Conservation (phyloP, 2,888 invertebrate species). For the Callyntrura guangdongensis region DNA sequence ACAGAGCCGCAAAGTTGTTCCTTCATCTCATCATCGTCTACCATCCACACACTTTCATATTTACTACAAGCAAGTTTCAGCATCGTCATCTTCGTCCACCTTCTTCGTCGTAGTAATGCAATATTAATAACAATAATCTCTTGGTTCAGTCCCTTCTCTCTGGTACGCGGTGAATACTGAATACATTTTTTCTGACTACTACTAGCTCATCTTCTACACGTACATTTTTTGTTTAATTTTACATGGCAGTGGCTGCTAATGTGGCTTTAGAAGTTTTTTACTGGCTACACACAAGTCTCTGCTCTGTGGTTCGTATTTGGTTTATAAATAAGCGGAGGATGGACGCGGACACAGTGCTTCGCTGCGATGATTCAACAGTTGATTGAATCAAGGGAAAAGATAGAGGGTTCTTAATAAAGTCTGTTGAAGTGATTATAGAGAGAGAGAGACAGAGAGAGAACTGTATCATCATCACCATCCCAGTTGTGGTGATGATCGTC, state of each 20-base stretch:
- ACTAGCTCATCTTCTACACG: neutral
- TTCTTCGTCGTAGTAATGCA: neutral
- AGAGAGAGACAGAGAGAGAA: neutral
- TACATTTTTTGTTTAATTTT: slow-evolving; percentile 13
- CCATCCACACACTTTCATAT: neutral
- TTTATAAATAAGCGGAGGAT: slow-evolving; percentile 8
- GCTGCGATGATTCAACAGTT: slow-evolving; percentile 71
- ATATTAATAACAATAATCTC: slow-evolving; percentile 9
- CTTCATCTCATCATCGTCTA: slow-evolving; percentile 24
- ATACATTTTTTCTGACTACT: slow-evolving; percentile 1
- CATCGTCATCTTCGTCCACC: slow-evolving; percentile 22
- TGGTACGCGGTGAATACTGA: neutral
- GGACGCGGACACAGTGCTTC: slow-evolving; percentile 20
- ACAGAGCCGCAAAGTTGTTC: slow-evolving; percentile 29
- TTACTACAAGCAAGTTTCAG: neutral
- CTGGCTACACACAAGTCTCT: neutral
- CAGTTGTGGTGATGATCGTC: slow-evolving; percentile 36
- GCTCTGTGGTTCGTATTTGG: slow-evolving; percentile 22
- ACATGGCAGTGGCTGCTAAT: neutral
- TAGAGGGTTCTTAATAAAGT: slow-evolving; percentile 58
- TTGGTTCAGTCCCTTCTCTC: neutral
- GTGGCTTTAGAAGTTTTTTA: neutral
- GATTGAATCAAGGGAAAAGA: slow-evolving; percentile 60
- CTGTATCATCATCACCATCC: slow-evolving; percentile 54
- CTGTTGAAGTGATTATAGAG: slow-evolving; percentile 53